Percentiles rank a stretch among this genome's conserved stretches.
Evolutionary conservation across 2,113 vertebrate species (phyloP).

Genomic region (Chionis minor): DNA sequence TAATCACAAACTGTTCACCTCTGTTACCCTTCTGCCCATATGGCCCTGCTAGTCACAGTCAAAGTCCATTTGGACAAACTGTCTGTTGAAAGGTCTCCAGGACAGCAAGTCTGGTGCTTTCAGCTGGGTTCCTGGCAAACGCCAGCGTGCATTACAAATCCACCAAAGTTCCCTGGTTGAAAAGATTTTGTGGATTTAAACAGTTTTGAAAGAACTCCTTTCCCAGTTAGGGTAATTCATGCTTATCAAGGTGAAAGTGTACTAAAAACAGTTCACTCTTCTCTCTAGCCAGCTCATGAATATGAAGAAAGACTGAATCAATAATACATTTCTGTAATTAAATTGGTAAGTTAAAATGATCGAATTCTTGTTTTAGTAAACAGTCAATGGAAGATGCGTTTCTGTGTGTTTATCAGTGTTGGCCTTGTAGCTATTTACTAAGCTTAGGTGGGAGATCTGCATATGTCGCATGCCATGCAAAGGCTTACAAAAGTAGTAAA

Average conservation of each 20-base stretch:
- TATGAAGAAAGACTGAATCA: not conserved
- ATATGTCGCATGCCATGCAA: not conserved
- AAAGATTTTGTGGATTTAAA: not conserved
- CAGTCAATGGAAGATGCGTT: not conserved
- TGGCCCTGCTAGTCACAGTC: conserved; percentile 8
- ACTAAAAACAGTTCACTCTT: not conserved
- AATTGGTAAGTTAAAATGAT: conserved; percentile 13
- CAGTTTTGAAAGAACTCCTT: not conserved
- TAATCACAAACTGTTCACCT: conserved; percentile 39
- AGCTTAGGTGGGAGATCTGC: not conserved
- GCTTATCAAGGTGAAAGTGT: conserved; percentile 14
- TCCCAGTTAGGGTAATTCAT: not conserved
- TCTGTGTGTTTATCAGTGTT: not conserved
- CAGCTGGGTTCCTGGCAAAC: not conserved
- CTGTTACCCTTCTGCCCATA: conserved; percentile 15
- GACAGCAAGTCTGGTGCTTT: conserved; percentile 3
- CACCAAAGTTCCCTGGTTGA: not conserved
- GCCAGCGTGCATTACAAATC: not conserved
- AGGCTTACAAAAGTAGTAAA: not conserved
- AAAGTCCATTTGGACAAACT: conserved; percentile 32
- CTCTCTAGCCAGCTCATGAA: not conserved
- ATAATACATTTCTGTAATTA: conserved; percentile 12
- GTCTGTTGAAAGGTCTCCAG: conserved; percentile 43
- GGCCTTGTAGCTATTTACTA: not conserved
- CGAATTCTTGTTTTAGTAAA: not conserved